Evolutionary conservation across 2,888 invertebrate species (phyloP).

Genomic region (Himalopsyche tibetana): DNA sequence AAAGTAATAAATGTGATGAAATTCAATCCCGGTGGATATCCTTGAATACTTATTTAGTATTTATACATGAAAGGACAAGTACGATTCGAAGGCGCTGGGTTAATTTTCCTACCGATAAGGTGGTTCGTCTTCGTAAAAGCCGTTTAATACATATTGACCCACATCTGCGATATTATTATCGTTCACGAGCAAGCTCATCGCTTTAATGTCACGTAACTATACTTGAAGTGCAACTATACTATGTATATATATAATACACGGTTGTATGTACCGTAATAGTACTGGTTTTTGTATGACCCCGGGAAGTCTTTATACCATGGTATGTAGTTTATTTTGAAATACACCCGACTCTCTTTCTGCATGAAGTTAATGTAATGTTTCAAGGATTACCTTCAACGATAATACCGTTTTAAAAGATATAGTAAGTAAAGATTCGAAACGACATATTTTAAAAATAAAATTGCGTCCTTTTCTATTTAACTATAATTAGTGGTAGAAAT

Average conservation of each 20-base stretch:
- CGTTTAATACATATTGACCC: conserved; percentile 28
- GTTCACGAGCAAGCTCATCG: conserved; percentile 34
- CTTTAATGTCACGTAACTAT: conserved; percentile 19
- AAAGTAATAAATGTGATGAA: background rate
- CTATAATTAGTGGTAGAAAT: too few species aligned
- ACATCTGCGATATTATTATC: conserved; percentile 28
- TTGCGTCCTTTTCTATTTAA: too few species aligned
- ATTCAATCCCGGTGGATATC: background rate
- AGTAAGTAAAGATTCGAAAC: too few species aligned
- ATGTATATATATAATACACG: background rate
- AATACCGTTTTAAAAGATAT: too few species aligned
- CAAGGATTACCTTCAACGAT: too few species aligned
- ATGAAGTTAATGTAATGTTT: too few species aligned
- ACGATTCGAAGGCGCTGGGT: conserved; percentile 11
- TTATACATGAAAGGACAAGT: conserved; percentile 10
- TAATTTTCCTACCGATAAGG: conserved; percentile 33
- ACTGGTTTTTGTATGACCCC: too few species aligned
- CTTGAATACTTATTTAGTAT: background rate
- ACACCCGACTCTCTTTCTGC: too few species aligned
- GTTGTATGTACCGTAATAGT: background rate
- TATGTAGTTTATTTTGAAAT: too few species aligned
- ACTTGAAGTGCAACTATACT: conserved; percentile 10
- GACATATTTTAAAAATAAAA: too few species aligned
- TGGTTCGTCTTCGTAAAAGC: conserved; percentile 24
- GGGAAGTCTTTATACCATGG: too few species aligned